phyloP scores from a whole-genome alignment of 2,797 vertebrate species.

The Gallinago solitaria region DNA sequence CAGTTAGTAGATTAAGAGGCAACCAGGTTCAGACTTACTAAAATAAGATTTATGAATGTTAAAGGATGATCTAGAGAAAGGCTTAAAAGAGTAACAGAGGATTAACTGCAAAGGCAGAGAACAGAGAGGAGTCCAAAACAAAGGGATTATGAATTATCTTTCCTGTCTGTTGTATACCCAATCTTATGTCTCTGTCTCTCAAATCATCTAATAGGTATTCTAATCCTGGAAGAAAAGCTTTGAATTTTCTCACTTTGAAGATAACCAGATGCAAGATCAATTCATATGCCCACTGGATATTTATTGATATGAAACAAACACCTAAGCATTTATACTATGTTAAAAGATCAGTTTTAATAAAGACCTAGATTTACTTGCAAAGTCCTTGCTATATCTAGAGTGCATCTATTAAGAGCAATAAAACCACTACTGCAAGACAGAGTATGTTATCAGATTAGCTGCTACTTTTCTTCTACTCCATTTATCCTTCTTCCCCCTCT shows the following conservation, averaged over 20 bases:
- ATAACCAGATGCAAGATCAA: neutral
- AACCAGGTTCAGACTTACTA: slow-evolving; percentile 10
- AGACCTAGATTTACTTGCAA: neutral
- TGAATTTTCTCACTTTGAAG: neutral
- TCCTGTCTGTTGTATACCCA: neutral
- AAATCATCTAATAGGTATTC: neutral
- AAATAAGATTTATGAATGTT: neutral
- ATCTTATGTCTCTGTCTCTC: neutral
- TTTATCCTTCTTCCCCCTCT: neutral
- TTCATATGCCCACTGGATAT: neutral
- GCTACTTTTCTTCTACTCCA: neutral
- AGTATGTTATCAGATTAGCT: neutral
- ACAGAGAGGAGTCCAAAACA: neutral
- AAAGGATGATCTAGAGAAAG: neutral
- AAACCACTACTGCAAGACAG: neutral
- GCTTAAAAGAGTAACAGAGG: neutral
- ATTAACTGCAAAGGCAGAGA: neutral
- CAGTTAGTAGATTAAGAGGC: slow-evolving; percentile 6
- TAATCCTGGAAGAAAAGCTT: neutral
- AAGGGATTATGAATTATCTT: neutral
- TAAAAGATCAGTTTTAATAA: neutral
- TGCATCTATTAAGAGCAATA: neutral
- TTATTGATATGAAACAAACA: neutral
- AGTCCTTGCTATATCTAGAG: neutral
- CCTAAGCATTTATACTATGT: neutral